Percentiles rank a stretch among this genome's conserved stretches.
phyloP scores from a whole-genome alignment of 2,797 vertebrate species.

The Hydrocynus forskahlii region DNA sequence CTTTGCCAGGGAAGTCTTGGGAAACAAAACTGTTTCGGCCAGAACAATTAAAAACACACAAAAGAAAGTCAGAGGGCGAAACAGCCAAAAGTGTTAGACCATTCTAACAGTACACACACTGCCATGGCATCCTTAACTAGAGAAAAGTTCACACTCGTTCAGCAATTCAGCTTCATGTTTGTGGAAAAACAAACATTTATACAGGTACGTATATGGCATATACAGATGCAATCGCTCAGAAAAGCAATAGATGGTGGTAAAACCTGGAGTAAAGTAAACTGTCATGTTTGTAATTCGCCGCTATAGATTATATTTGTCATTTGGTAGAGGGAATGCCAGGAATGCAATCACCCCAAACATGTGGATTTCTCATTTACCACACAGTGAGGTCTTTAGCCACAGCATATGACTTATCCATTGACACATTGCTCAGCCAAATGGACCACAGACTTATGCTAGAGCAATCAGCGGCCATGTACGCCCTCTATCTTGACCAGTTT shows the following conservation, averaged over 20 bases:
- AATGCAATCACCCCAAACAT: conserved; percentile 43
- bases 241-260: neutral
- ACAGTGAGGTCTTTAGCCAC: conserved; percentile 18
- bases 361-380: conserved; percentile 38
- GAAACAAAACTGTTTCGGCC: conserved; percentile 65
- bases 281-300: neutral
- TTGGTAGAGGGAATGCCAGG: conserved; percentile 1
- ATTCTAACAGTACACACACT: neutral
- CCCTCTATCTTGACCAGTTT: neutral
- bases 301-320: neutral
- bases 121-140: conserved; percentile 10
- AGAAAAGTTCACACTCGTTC: conserved; percentile 10
- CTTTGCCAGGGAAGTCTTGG: conserved; percentile 70
- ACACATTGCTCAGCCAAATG: conserved; percentile 49
- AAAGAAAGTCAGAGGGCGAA: conserved; percentile 52
- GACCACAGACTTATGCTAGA: conserved; percentile 42
- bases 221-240: neutral
- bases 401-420: conserved; percentile 53
- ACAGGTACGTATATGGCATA: neutral
- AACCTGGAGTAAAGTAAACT: neutral
- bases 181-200: neutral
- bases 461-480: conserved; percentile 17
- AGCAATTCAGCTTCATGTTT: neutral
- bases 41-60: conserved; percentile 63
- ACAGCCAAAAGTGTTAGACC: conserved; percentile 29